These are phyloP conservation scores for Montipora cactus DNA, from an alignment of 64 coral and sea anemone species.

Conservation along the genomic window DNA sequence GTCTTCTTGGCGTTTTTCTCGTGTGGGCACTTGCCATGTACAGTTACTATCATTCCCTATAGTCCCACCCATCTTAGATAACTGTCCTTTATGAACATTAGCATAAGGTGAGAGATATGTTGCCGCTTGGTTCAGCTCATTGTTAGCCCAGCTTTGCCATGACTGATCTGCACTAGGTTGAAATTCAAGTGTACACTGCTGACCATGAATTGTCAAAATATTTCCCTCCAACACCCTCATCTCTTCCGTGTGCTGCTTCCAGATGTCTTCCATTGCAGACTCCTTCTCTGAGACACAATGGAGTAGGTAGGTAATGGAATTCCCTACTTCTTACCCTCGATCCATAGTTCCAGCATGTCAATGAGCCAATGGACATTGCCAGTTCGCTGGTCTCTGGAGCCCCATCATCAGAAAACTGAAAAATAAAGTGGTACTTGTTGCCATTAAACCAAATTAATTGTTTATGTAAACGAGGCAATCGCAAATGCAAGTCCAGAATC, in stretches of 20 bases:
- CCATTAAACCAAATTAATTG: too few relatives aligned
- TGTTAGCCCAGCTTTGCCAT: constrained; percentile 58
- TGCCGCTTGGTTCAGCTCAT: constrained; percentile 52
- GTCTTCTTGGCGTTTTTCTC: background rate
- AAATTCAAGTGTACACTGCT: constrained; percentile 61
- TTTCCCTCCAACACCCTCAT: constrained; percentile 58
- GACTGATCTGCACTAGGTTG: constrained; percentile 45
- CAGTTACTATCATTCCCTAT: background rate
- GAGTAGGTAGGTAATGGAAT: too few relatives aligned
- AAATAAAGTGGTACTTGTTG: too few relatives aligned
- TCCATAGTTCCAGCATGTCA: too few relatives aligned
- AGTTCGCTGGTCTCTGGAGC: too few relatives aligned
- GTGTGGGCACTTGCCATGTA: too few relatives aligned
- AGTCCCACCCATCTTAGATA: background rate
- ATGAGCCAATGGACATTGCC: too few relatives aligned
- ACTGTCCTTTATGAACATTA: constrained; percentile 18
- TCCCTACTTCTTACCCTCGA: too few relatives aligned
- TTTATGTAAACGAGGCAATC: too few relatives aligned
- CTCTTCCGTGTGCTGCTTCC: background rate
- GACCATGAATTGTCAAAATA: constrained; percentile 10
- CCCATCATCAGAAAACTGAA: too few relatives aligned
- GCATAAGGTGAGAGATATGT: constrained; percentile 56
- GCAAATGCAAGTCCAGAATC: too few relatives aligned
- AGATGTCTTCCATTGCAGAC: background rate
- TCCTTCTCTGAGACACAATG: too few relatives aligned